Evolutionary conservation across 1,140 invertebrate genomes (phyloP).

Genomic region (Neodiprion fabricii): DNA sequence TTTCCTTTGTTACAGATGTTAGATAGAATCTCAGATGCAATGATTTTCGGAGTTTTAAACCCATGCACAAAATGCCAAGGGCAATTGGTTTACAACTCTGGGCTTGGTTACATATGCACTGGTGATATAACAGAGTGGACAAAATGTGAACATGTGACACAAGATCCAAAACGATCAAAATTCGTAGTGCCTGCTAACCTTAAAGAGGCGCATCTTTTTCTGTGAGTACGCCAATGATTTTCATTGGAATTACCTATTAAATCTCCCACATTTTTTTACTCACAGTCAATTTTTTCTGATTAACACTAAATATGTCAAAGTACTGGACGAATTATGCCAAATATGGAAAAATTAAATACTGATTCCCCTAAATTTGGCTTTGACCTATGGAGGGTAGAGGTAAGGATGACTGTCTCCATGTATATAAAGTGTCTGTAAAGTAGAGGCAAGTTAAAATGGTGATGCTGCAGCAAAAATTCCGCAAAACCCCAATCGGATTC

Average conservation of each 20-base stretch:
- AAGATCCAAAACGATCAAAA: conserved; percentile 75
- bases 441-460: too few species aligned
- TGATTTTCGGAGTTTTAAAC: conserved; percentile 86
- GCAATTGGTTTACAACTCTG: conserved; percentile 75
- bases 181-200: conserved; percentile 78
- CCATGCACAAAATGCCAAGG: conserved; percentile 85
- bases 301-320: too few species aligned
- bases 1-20: conserved; percentile 67
- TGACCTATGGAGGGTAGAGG: too few species aligned
- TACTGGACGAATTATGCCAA: too few species aligned
- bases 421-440: too few species aligned
- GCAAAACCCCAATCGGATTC: too few species aligned
- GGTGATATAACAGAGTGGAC: conserved; percentile 91
- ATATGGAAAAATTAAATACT: too few species aligned
- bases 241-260: conserved; percentile 20
- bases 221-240: conserved; percentile 54
- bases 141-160: conserved; percentile 79
- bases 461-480: too few species aligned
- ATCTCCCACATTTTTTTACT: conserved; percentile 11
- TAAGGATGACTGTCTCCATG: too few species aligned
- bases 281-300: neutral
- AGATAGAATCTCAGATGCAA: conserved; percentile 80
- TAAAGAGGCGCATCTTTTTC: conserved; percentile 66
- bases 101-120: conserved; percentile 77
- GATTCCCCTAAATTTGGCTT: too few species aligned